A percentile compares a stretch with the other conserved stretches of the same genome.
These are phyloP conservation scores for Cabera pusaria DNA, from an alignment of 2,888 invertebrate genomes.

Conservation along the genomic window DNA sequence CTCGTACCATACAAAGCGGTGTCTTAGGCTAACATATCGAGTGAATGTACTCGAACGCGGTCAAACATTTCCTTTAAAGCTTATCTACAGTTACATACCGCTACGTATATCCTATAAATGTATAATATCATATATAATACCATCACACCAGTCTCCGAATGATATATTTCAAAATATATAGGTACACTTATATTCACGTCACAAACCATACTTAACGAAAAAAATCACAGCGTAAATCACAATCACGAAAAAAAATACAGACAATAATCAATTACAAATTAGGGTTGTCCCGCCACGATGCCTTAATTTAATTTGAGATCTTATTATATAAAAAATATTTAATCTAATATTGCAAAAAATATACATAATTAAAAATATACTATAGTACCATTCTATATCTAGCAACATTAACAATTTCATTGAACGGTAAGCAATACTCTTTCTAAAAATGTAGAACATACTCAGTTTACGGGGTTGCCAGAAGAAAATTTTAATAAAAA, in stretches of 20 bases:
- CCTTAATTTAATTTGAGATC: slow-evolving; percentile 62
- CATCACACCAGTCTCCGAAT: slow-evolving; percentile 61
- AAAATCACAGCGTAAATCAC: slow-evolving; percentile 73
- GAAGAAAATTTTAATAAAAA: slow-evolving; percentile 46
- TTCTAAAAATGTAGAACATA: slow-evolving; percentile 56
- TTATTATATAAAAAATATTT: slow-evolving; percentile 66
- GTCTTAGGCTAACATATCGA: slow-evolving; percentile 33
- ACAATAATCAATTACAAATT: slow-evolving; percentile 34
- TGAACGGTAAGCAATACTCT: slow-evolving; percentile 75
- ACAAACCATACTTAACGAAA: slow-evolving; percentile 40
- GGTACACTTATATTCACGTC: slow-evolving; percentile 41
- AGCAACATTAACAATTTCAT: slow-evolving; percentile 74
- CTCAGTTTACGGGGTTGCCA: slow-evolving; percentile 56
- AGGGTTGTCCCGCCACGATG: slow-evolving; percentile 37
- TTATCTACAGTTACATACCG: slow-evolving; percentile 22
- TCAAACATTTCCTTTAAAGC: slow-evolving; percentile 28
- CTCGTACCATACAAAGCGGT: slow-evolving; percentile 41
- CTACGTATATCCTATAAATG: slow-evolving; percentile 28
- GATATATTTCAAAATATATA: slow-evolving; percentile 49
- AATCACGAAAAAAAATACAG: slow-evolving; percentile 45
- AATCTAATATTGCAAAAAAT: slow-evolving; percentile 70
- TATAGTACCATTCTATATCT: slow-evolving; percentile 54
- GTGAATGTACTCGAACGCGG: slow-evolving; percentile 19
- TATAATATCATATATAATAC: slow-evolving; percentile 40
- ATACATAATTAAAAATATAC: slow-evolving; percentile 57